These are phyloP conservation scores for Ambastaia sidthimunki DNA, from an alignment of 2,797 vertebrate species.

Conservation along the genomic window DNA sequence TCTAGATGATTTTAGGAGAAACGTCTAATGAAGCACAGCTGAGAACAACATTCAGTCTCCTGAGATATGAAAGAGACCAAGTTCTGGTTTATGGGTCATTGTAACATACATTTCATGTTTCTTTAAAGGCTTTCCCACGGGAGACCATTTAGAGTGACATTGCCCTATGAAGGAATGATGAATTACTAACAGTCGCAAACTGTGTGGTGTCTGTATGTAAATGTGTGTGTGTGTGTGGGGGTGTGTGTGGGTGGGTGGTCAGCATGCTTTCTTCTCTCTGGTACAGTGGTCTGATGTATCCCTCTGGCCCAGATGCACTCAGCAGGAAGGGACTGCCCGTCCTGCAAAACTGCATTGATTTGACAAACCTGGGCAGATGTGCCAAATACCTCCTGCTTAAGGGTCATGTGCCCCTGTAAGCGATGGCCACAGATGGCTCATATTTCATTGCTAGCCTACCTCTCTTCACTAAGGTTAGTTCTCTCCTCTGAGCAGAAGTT, in stretches of 20 bases:
- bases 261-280: slow-evolving; percentile 51
- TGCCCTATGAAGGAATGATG: slow-evolving; percentile 45
- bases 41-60: background rate
- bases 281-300: slow-evolving; percentile 54
- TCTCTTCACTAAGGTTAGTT: slow-evolving; percentile 52
- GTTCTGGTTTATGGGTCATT: slow-evolving; percentile 9
- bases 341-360: slow-evolving; percentile 66
- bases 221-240: slow-evolving; percentile 22
- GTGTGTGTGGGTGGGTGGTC: slow-evolving; percentile 45
- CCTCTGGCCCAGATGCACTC: slow-evolving; percentile 76
- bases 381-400: slow-evolving; percentile 68
- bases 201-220: slow-evolving; percentile 17
- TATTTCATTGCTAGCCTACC: slow-evolving; percentile 69
- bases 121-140: slow-evolving; percentile 22
- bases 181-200: slow-evolving; percentile 36
- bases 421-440: slow-evolving; percentile 73
- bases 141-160: slow-evolving; percentile 40
- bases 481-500: slow-evolving; percentile 44
- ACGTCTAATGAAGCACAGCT: slow-evolving; percentile 1
- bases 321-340: slow-evolving; percentile 70
- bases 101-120: slow-evolving; percentile 11
- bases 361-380: slow-evolving; percentile 71
- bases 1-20: background rate
- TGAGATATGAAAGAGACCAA: background rate
- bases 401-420: slow-evolving; percentile 68